A percentile compares a stretch with the other conserved stretches of the same genome.
Conservation (phyloP, 2,888 invertebrate genomes). For the Formica aserva region DNA sequence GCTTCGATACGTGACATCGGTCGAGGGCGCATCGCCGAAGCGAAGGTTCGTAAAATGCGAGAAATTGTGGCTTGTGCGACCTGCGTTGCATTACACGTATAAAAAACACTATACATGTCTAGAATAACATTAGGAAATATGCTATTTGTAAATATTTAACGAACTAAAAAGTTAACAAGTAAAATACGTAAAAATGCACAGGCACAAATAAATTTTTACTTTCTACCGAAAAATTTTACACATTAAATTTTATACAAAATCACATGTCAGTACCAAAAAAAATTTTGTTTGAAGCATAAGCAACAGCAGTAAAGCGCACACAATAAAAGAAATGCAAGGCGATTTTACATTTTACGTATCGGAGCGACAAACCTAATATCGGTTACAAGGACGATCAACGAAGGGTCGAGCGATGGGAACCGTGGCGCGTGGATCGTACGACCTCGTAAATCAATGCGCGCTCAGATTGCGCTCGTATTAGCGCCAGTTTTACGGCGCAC, state of each 20-base stretch:
- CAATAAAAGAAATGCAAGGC: neutral
- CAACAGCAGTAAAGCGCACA: neutral
- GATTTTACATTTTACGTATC: constrained; percentile 14
- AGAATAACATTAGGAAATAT: neutral
- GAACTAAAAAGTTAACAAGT: neutral
- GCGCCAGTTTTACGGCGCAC: constrained; percentile 82
- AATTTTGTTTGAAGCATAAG: neutral
- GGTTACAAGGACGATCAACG: constrained; percentile 61
- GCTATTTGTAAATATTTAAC: neutral
- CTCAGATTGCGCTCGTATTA: constrained; percentile 83
- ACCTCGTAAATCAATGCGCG: constrained; percentile 82
- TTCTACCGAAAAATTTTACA: neutral
- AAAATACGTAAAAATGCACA: neutral
- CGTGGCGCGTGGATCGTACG: constrained; percentile 73
- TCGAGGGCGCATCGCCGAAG: constrained; percentile 2
- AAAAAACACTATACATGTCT: neutral
- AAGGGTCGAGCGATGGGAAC: constrained; percentile 58
- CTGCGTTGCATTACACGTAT: neutral
- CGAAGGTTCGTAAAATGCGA: constrained; percentile 5
- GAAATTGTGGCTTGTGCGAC: constrained; percentile 7
- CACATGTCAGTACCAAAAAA: neutral
- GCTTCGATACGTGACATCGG: constrained; percentile 35
- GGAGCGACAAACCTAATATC: constrained; percentile 54
- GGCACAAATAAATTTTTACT: neutral
- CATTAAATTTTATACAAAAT: neutral